Evolutionary conservation across 1,140 invertebrate genomes (phyloP).

Genomic region (Venustaconcha ellipsiformis): DNA sequence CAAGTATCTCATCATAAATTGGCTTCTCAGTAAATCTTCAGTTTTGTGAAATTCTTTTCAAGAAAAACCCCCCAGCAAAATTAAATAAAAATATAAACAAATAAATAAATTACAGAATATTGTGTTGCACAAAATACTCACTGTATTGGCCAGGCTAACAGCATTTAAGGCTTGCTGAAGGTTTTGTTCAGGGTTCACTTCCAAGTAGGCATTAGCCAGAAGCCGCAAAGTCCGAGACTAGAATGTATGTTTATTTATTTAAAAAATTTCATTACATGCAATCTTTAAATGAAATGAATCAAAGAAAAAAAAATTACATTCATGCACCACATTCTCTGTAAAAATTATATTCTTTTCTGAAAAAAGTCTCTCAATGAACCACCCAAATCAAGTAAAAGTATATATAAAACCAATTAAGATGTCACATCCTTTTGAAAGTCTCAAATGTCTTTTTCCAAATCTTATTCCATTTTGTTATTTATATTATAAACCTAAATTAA

Average conservation of each 20-base stretch:
- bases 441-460: no score
- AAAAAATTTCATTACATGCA: background rate
- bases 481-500: no score
- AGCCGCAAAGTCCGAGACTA: slow-evolving; percentile 58
- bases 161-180: slow-evolving; percentile 60
- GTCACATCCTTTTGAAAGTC: background rate
- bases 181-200: slow-evolving; percentile 43
- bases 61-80: no score
- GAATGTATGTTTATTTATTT: slow-evolving; percentile 5
- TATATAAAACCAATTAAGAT: background rate
- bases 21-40: no score
- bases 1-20: no score
- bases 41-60: no score
- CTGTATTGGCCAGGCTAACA: slow-evolving; percentile 55
- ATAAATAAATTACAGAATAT: no score
- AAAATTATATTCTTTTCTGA: background rate
- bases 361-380: background rate
- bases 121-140: slow-evolving; percentile 25
- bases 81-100: no score
- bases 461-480: no score
- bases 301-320: background rate
- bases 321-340: background rate
- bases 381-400: background rate
- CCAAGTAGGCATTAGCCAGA: slow-evolving; percentile 56
- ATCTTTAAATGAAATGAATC: background rate